Evolutionary conservation across 2,797 vertebrate species (phyloP), one percentile per base, ranked within the genome.

Genomic region (Sebastolobus altivelis): DNA sequence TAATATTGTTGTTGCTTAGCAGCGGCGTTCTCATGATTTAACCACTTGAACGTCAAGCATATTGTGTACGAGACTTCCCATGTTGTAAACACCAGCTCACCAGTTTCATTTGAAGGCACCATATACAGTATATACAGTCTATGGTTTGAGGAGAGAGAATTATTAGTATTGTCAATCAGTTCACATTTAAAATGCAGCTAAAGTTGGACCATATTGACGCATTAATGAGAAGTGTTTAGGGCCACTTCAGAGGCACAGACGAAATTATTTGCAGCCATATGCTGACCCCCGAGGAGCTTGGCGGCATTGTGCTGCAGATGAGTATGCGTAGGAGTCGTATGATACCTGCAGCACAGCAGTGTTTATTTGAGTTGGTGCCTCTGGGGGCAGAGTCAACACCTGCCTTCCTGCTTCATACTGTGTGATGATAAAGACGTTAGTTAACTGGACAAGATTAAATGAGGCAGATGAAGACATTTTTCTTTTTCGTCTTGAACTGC

Each of bases 261-360:
- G 52, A 84, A 86, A 91, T 89, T 31, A 85, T 77, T 76, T 65
- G 70, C 70, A 81, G 60, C 88, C 87, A 90, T 86, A 88, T 86
- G 78, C 60, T 85, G 84, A 89, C 82, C 80, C 84, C 80, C 12
- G 59, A 81, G 75, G 87, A 84, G 63, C 25, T 46, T 11, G 43
- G 72, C 4, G 4, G 63, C 4, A 3, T 43, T n/a, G 25, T 66
- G 72, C 65, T 83, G 81, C 60, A 55, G 55, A 78, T 67, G 74
- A 87, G 65, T 40, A 27, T 59, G 83, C 3, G 77, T 85, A 61
- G 75, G 83, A 81, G 79, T 75, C 2, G 7, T 29, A 68, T 66
- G 65, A 71, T 72, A 81, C 85, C 84, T 80, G 74, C 78, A 82
- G 80, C 71, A 69, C 62, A 12, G 40, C n/a, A 72, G 2, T 76